These are phyloP conservation scores for Synergus gifuensis DNA, from an alignment of 2,888 invertebrate genomes.

Conservation along the genomic window DNA sequence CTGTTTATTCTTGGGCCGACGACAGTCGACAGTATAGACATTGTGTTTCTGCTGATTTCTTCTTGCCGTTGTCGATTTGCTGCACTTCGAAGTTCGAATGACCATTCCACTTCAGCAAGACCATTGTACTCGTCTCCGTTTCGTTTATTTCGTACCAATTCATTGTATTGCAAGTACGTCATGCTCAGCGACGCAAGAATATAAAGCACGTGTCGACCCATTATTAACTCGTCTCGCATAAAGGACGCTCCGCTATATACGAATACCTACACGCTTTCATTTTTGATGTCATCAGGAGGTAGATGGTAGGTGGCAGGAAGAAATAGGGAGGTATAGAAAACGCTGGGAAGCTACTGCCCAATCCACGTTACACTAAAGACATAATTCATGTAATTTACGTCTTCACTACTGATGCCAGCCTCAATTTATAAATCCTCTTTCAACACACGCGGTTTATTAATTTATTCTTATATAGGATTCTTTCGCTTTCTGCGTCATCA, in stretches of 20 bases:
- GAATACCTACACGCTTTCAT: constrained; percentile 23
- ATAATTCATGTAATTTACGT: background rate
- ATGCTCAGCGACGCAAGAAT: constrained; percentile 40
- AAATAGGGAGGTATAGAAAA: background rate
- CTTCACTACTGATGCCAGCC: background rate
- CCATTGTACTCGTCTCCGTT: constrained; percentile 36
- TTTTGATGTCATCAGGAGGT: constrained; percentile 34
- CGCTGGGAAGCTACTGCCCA: constrained; percentile 1
- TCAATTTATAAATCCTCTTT: constrained; percentile 19
- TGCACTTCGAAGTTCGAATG: constrained; percentile 1
- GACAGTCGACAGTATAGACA: constrained; percentile 14
- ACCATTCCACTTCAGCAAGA: constrained; percentile 23
- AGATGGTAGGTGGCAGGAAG: background rate
- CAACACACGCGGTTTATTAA: constrained; percentile 16
- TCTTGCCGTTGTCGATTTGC: constrained; percentile 29
- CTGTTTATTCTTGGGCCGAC: constrained; percentile 33
- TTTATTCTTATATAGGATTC: background rate
- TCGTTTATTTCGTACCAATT: constrained; percentile 1
- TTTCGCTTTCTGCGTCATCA: constrained; percentile 4
- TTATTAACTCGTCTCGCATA: constrained; percentile 39
- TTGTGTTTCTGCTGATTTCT: constrained; percentile 28
- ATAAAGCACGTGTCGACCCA: constrained; percentile 40
- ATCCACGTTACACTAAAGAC: constrained; percentile 15
- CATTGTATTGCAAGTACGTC: constrained; percentile 32
- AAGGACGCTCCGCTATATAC: constrained; percentile 19